Percentiles rank a stretch among this genome's conserved stretches.
These are phyloP conservation scores for Merops nubicus DNA, from an alignment of 2,113 vertebrate species.

Conservation along the genomic window DNA sequence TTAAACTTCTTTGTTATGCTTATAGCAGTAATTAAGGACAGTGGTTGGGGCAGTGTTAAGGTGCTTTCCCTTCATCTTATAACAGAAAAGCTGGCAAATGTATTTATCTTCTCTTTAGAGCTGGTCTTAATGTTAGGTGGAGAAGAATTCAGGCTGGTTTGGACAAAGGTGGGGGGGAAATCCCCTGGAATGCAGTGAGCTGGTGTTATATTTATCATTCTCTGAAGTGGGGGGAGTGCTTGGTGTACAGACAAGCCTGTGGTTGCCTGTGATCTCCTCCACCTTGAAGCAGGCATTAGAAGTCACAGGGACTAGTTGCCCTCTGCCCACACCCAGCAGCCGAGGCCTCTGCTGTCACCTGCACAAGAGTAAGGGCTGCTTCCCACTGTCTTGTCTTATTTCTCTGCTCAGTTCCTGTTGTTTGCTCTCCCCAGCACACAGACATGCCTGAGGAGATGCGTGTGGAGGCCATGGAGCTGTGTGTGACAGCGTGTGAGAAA, in stretches of 20 bases:
- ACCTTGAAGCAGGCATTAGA: background rate
- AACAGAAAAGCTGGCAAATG: background rate
- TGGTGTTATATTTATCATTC: background rate
- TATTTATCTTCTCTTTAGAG: background rate
- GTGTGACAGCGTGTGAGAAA: constrained; percentile 87
- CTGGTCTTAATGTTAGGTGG: background rate
- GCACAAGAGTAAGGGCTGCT: background rate
- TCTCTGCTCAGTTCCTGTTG: constrained; percentile 7
- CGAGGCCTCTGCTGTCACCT: fast-evolving
- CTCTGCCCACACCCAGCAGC: background rate
- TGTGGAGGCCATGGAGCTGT: constrained; percentile 96
- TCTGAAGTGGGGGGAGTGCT: background rate
- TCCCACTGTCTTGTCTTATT: background rate
- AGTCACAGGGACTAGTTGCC: background rate
- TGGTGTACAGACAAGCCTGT: fast-evolving
- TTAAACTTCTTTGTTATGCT: background rate
- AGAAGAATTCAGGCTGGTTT: background rate
- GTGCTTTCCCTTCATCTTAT: background rate
- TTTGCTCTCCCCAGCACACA: constrained; percentile 82
- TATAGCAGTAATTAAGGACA: background rate
- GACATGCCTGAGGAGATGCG: constrained; percentile 98
- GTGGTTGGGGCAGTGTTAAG: background rate
- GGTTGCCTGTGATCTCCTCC: background rate
- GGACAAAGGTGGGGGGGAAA: background rate
- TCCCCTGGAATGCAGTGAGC: background rate